Evolutionary conservation across 1,140 invertebrate species (phyloP), one percentile per base, ranked within the genome.

Genomic region (Neotoxoptera formosana): DNA sequence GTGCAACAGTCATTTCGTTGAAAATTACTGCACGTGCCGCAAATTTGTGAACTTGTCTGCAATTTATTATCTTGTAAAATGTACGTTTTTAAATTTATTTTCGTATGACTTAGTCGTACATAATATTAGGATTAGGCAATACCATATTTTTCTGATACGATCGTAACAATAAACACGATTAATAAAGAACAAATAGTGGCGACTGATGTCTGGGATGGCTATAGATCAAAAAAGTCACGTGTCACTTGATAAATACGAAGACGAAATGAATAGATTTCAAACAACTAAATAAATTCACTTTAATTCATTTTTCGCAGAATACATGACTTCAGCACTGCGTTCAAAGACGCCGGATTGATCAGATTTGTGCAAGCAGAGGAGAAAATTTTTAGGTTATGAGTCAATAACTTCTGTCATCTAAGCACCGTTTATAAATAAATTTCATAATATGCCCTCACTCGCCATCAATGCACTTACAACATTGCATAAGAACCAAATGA

Each of bases 41-140:
- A n/a, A 20, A 76, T 76, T 76, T 76, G 60, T n/a, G 4, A 76
- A 9, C 60, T n/a, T 76, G n/a, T 76, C n/a, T n/a, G n/a, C 30
- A 76, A 76, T 76, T 76, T 76, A n/a, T 76, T 76, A 76, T 76
- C 60, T 76, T 17, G n/a, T n/a, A 76, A n/a, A 76, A n/a, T 76
- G 17, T 76, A 76, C 4, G 30, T 76, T 76, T n/a, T n/a, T 14
- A n/a, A 67, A n/a, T n/a, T 76, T 76, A n/a, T 14, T 76, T n/a
- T 17, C 41, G 6, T 76, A 67, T n/a, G 9, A 7, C 60, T 3
- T 17, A 17, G 7, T 76, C 60, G 30, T 76, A 76, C 60, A 17
- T 67, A n/a, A n/a, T 67, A 60, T n/a, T 30, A 17, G 1, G 14
- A 7, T 7, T 41, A 41, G 4, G 41, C 41, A 34, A 20, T n/a